Percentiles rank a stretch among this genome's conserved stretches.
Evolutionary conservation across 2,797 vertebrate species (phyloP).

Genomic region (Crocodylus rhombifer): DNA sequence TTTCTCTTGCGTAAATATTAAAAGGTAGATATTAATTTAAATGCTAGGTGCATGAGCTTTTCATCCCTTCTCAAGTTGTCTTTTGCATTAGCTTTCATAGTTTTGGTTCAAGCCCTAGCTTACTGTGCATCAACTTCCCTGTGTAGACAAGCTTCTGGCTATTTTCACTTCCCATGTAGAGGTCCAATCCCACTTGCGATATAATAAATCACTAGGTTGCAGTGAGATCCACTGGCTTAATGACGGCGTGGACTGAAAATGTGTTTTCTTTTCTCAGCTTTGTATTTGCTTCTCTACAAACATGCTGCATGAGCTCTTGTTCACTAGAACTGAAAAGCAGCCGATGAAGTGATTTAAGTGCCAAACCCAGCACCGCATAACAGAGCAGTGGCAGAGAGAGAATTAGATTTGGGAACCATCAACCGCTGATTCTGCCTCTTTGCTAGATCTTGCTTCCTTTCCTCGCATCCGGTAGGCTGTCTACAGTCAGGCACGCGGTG

Average conservation of each 20-base stretch:
- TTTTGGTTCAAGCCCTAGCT: not conserved
- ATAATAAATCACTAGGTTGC: fast-evolving
- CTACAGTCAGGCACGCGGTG: not conserved
- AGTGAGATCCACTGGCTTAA: not conserved
- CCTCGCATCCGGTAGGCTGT: not conserved
- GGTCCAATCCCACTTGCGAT: not conserved
- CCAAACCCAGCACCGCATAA: not conserved
- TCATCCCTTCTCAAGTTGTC: not conserved
- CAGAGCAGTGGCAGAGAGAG: not conserved
- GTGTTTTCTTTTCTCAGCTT: not conserved
- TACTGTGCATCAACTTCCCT: not conserved
- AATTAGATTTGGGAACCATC: not conserved
- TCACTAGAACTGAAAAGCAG: not conserved
- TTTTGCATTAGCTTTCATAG: not conserved
- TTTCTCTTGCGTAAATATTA: no score
- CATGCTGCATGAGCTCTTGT: fast-evolving
- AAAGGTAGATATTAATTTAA: no score
- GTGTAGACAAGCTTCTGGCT: not conserved
- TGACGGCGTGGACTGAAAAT: not conserved
- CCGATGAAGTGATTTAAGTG: not conserved
- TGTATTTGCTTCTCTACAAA: not conserved
- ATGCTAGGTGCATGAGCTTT: no score
- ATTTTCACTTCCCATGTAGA: not conserved
- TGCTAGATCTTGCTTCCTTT: not conserved
- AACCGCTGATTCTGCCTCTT: not conserved